Base-by-base conservation (phyloP, 2,888 invertebrate species). In the Eurytoma adleriae region DNA sequence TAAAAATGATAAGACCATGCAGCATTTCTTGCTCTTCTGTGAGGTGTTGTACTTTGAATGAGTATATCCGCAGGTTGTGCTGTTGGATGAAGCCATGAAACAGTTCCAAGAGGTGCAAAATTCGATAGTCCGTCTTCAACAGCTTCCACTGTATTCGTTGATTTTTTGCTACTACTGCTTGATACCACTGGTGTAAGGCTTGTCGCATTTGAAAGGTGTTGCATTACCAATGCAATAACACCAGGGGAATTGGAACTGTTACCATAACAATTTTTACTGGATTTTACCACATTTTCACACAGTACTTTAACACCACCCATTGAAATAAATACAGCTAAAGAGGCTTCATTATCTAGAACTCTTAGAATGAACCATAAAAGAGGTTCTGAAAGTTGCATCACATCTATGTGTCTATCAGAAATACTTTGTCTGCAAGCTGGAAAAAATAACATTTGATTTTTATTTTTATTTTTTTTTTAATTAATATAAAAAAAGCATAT, bases 1-100 rank as follows among this genome's bases (percentile, higher is more conserved):
- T 97, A 97, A 92, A 97, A 98, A 92, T 98, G 97, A 91, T 98
- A 98, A 50, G 96, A 96, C 98, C 98, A 98, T n/a, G 97, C 96
- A 4, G 98, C 96, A 1, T 96, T 96, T 80, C 98, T 93, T 27
- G 97, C 96, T 59, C 98, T 92, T 61, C 97, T 93, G 87, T 96
- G 96, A 3, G 97, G 95, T 0, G 96, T 95, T 1, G 94, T 93
- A 72, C 95, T 94, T 89, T 96, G 95, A 84, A 98, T 95, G 56
- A 98, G 92, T 81, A 97, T 95, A 90, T 97, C 97, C 0, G 98
- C 96, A 0, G 97, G 95, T 88, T 97, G 97, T 10, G 97, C 96
- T 3, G 96, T 96, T 2, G 96, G 95, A 91, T 96, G 96, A 85
- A 95, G 94, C 86, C 96, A 96, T 20, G 95, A 93, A 80, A 97